Percentiles rank a stretch among this genome's conserved stretches.
Conservation (phyloP, 2,888 invertebrate genomes). For the Muscina levida region DNA sequence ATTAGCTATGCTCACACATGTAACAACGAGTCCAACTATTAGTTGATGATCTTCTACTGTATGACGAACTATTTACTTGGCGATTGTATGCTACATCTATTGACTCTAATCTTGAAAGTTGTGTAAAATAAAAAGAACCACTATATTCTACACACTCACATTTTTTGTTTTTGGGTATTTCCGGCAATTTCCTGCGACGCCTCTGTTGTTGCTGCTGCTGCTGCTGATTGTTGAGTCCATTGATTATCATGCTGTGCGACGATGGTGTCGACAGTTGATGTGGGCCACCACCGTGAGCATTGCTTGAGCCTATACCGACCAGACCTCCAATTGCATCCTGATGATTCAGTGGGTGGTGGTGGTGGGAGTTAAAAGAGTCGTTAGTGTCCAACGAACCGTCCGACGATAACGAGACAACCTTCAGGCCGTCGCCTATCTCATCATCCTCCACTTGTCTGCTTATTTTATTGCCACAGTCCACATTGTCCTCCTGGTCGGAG, state of each 20-base stretch:
- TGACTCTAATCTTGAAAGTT: too few relatives aligned
- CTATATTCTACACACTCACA: constrained; percentile 82
- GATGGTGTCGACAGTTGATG: constrained; percentile 66
- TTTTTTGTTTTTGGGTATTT: constrained; percentile 94
- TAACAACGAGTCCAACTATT: too few relatives aligned
- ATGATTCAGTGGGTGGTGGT: constrained; percentile 76
- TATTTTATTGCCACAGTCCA: constrained; percentile 66
- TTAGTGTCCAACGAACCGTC: constrained; percentile 76
- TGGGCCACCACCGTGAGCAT: constrained; percentile 55
- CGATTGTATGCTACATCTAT: too few relatives aligned
- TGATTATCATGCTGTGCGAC: constrained; percentile 60
- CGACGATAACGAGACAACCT: constrained; percentile 76
- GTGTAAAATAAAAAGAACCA: not conserved
- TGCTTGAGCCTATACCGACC: constrained; percentile 73
- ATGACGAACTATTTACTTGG: too few relatives aligned
- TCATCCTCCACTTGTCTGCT: constrained; percentile 79
- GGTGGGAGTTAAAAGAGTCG: constrained; percentile 76
- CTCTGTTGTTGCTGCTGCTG: constrained; percentile 80
- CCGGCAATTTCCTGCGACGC: constrained; percentile 90
- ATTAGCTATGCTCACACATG: too few relatives aligned
- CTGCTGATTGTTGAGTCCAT: constrained; percentile 51
- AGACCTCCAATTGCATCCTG: constrained; percentile 76
- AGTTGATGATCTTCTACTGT: too few relatives aligned
- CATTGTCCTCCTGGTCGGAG: constrained; percentile 83
- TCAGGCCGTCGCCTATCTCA: constrained; percentile 79